Evolutionary conservation across 2,113 vertebrate species (phyloP).

Genomic region (Xiphophorus couchianus): DNA sequence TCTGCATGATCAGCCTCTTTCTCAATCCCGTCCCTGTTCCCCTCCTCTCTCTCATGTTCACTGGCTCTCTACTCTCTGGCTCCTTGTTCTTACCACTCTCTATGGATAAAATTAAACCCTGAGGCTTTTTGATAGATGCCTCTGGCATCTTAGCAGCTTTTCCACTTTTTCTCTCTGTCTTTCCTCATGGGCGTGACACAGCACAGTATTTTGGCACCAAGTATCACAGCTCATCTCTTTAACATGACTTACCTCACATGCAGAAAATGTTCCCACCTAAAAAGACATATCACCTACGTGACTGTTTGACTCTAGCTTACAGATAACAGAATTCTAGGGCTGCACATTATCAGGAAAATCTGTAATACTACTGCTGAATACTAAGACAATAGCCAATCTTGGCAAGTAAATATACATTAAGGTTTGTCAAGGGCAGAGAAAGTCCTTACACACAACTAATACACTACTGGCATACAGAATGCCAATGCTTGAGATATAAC

Average conservation of each 20-base stretch:
- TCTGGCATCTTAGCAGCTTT: conserved; percentile 21
- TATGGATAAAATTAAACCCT: conserved; percentile 37
- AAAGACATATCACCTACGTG: background rate
- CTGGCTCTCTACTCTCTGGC: conserved; percentile 11
- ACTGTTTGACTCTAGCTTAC: background rate
- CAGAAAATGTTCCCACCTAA: background rate
- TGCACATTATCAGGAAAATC: background rate
- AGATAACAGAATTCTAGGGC: background rate
- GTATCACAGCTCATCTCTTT: background rate
- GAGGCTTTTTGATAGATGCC: conserved; percentile 36
- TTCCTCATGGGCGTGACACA: conserved; percentile 16
- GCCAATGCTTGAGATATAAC: too few species aligned
- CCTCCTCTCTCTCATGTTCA: conserved; percentile 13
- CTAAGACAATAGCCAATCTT: background rate
- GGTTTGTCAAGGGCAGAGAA: background rate
- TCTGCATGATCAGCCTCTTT: conserved; percentile 49
- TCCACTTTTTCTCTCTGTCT: conserved; percentile 15
- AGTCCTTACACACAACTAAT: too few species aligned
- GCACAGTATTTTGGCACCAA: conserved; percentile 28
- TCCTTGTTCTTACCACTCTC: conserved; percentile 38
- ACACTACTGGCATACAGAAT: too few species aligned
- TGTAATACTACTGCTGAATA: background rate
- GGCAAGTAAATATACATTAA: background rate
- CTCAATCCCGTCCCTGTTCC: conserved; percentile 9
- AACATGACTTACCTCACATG: background rate